A percentile compares a stretch with the other conserved stretches of the same genome.
Evolutionary conservation across 2,888 invertebrate genomes (phyloP).

Genomic region (Labia minor): DNA sequence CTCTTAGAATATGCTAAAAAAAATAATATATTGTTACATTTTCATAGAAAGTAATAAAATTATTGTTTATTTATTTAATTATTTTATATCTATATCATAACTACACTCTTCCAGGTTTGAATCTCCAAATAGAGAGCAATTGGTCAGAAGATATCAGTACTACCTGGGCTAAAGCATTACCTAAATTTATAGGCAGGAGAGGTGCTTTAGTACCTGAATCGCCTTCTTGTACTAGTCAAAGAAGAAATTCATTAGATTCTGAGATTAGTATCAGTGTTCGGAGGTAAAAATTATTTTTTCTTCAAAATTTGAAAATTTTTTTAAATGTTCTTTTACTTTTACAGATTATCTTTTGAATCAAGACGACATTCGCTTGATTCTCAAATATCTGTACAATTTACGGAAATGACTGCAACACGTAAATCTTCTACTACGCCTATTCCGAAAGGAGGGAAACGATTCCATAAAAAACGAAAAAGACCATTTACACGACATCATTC

Average conservation of each 20-base stretch:
- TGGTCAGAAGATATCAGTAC: slow-evolving; percentile 75
- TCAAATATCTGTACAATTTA: slow-evolving; percentile 72
- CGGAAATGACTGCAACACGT: slow-evolving; percentile 62
- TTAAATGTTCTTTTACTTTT: not conserved
- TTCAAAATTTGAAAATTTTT: slow-evolving; percentile 34
- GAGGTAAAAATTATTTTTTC: slow-evolving; percentile 27
- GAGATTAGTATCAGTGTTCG: slow-evolving; percentile 65
- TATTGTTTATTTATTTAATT: slow-evolving; percentile 17
- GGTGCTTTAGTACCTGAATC: slow-evolving; percentile 64
- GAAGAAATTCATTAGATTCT: slow-evolving; percentile 53
- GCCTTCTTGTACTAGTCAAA: slow-evolving; percentile 37
- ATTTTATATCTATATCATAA: too few species aligned
- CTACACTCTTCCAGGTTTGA: too few species aligned
- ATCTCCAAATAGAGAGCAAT: slow-evolving; percentile 59
- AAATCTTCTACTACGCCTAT: slow-evolving; percentile 45
- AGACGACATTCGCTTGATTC: slow-evolving; percentile 80
- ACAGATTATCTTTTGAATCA: slow-evolving; percentile 70
- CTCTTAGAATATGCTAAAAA: not conserved
- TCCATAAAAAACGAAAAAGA: slow-evolving; percentile 36
- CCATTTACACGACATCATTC: slow-evolving; percentile 37
- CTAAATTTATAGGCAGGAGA: slow-evolving; percentile 71
- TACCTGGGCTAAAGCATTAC: slow-evolving; percentile 83
- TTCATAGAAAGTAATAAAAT: not conserved
- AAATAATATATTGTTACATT: too few species aligned
- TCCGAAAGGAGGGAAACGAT: slow-evolving; percentile 23